Evolutionary conservation across 2,797 vertebrate genomes (phyloP).

Genomic region (Bradypodion pumilum): DNA sequence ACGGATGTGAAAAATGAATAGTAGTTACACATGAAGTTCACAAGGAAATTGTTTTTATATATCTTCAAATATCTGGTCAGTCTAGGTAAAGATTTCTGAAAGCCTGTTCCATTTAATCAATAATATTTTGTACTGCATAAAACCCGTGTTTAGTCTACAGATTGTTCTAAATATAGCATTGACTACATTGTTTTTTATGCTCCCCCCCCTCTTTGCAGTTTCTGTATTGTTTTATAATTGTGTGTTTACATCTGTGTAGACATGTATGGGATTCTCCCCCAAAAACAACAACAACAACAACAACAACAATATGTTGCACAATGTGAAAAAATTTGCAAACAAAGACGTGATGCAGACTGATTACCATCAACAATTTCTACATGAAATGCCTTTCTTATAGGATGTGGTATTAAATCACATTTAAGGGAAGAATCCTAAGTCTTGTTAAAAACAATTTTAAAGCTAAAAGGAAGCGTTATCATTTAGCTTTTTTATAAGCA

Average conservation of each 20-base stretch:
- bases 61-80: neutral
- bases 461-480: conserved; percentile 55
- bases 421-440: conserved; percentile 31
- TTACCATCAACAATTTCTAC: conserved; percentile 11
- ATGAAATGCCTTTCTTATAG: conserved; percentile 24
- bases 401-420: conserved; percentile 46
- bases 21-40: neutral
- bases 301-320: neutral
- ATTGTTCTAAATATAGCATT: neutral
- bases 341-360: conserved; percentile 26
- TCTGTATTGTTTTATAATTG: conserved; percentile 15
- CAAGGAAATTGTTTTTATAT: neutral
- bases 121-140: neutral
- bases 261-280: neutral
- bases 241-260: neutral
- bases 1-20: neutral
- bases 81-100: neutral
- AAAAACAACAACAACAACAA: too few relatives aligned
- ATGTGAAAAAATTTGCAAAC: neutral
- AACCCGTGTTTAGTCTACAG: neutral
- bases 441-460: conserved; percentile 52
- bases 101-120: neutral
- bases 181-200: neutral
- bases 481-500: conserved; percentile 44
- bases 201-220: neutral